These are phyloP conservation scores for Nothobranchius furzeri DNA, from an alignment of 2,113 vertebrate genomes.

Conservation along the genomic window DNA sequence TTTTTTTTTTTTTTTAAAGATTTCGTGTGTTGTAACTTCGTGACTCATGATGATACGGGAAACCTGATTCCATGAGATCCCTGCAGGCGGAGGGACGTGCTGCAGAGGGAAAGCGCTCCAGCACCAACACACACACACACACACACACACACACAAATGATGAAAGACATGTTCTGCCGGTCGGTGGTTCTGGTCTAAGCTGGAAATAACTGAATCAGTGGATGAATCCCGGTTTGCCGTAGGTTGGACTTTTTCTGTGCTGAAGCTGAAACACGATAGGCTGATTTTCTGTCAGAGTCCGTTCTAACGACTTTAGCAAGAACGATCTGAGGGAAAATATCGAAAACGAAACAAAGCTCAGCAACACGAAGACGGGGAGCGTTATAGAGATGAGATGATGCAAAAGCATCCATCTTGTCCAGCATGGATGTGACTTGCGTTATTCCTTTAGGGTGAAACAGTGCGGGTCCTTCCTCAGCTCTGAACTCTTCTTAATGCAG, in stretches of 20 bases:
- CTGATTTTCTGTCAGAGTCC: slow-evolving; percentile 44
- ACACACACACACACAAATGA: neutral
- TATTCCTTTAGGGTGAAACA: no score
- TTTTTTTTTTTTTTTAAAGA: neutral
- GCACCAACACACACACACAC: neutral
- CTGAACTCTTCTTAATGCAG: no score
- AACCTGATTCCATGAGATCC: slow-evolving; percentile 9
- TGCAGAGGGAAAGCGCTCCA: no score
- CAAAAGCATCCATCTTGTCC: neutral
- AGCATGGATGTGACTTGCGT: no score
- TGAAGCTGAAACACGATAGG: slow-evolving; percentile 36
- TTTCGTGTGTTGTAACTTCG: neutral
- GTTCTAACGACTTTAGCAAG: slow-evolving; percentile 53
- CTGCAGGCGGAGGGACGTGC: neutral
- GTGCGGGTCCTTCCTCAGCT: no score
- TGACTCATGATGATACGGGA: neutral
- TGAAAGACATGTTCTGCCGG: neutral
- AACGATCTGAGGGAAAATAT: neutral
- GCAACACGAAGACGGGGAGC: neutral
- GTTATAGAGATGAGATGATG: neutral
- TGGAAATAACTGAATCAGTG: slow-evolving; percentile 8
- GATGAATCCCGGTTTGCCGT: neutral
- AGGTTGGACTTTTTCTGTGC: slow-evolving; percentile 1
- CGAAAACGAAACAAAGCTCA: neutral
- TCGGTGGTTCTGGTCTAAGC: slow-evolving; percentile 1